Percentiles rank a stretch among this genome's conserved stretches.
These are phyloP conservation scores for Xylota segnis DNA, from an alignment of 2,888 invertebrate species.

Conservation along the genomic window DNA sequence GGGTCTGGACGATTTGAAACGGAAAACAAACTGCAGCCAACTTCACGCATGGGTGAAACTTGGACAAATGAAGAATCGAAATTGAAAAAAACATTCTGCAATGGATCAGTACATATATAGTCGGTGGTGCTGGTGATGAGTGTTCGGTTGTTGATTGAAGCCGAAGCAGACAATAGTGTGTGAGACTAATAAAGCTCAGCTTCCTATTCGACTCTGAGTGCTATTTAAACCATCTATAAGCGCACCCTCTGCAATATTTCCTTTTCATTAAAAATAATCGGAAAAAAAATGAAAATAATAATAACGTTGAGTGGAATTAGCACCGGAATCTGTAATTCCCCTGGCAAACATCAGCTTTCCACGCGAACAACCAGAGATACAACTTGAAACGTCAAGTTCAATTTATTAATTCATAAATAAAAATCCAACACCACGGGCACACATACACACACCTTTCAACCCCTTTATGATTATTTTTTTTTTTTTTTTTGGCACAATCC, in stretches of 20 bases:
- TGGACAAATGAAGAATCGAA: too few species aligned
- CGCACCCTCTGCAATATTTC: background rate
- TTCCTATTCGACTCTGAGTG: too few species aligned
- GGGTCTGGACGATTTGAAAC: too few species aligned
- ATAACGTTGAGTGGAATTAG: conserved; percentile 2
- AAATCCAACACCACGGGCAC: conserved; percentile 2
- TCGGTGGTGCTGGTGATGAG: too few species aligned
- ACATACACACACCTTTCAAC: background rate
- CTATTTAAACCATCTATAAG: too few species aligned
- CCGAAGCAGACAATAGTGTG: too few species aligned
- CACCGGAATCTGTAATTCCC: conserved; percentile 22
- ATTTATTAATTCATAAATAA: conserved; percentile 65
- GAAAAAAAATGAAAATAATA: background rate
- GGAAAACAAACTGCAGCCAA: too few species aligned
- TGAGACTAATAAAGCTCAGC: too few species aligned
- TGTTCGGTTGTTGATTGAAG: too few species aligned
- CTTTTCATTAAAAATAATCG: background rate
- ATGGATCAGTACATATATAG: too few species aligned
- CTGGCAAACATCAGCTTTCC: conserved; percentile 21
- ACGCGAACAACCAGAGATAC: background rate
- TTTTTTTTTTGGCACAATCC: background rate
- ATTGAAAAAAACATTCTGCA: too few species aligned
- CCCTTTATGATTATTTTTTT: background rate
- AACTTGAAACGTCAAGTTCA: conserved; percentile 53
- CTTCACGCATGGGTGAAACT: too few species aligned